Base-by-base conservation (phyloP, 2,797 vertebrate genomes). In the Dipus sagitta region DNA sequence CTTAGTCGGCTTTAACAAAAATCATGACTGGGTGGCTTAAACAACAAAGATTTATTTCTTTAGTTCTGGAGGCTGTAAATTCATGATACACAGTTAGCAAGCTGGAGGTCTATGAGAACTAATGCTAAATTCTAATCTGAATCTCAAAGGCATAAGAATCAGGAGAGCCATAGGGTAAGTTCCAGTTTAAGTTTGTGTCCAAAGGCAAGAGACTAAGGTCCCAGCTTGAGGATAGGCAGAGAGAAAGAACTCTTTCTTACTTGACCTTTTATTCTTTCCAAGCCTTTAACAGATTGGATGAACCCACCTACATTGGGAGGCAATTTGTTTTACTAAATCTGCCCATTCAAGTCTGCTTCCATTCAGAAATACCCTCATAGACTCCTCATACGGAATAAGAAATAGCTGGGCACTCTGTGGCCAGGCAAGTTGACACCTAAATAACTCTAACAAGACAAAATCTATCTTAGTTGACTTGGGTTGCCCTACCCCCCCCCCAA, bases 261-360 rank as follows among this genome's bases (percentile, higher is more conserved):
- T 74, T 47, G 71, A 52, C 34, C 24, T 86, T 92, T 89, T 38
- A 72, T 60, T 92, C 60, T 88, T 42, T 88, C 54, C 18, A 82
- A 79, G 58, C 21, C 32, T 93, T 91, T 60, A 64, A 15, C 42
- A 52, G 74, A 81, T 26, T 85, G 32, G n/a, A 82, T 62, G 65
- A 74, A 1, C 15, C 62, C n/a, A 34, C 6, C 32, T 32, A 84
- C 62, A 30, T 3, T 64, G 87, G 42, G 15, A 92, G 38, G 20
- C 32, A 76, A 10, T 84, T 76, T 92, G 54, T 15, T 23, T 93
- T 80, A 76, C 47, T 93, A 38, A 54, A 26, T 70, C 67, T 78
- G 20, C 4, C 17, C 26, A 47, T 91, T 62, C 64, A 85, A 82
- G 81, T 84, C 68, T 67, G n/a, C 62, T 76, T 17, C 77, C 60